Evolutionary conservation across 2,797 vertebrate species (phyloP), one percentile per base, ranked within the genome.

Genomic region (Cyclopterus lumpus): DNA sequence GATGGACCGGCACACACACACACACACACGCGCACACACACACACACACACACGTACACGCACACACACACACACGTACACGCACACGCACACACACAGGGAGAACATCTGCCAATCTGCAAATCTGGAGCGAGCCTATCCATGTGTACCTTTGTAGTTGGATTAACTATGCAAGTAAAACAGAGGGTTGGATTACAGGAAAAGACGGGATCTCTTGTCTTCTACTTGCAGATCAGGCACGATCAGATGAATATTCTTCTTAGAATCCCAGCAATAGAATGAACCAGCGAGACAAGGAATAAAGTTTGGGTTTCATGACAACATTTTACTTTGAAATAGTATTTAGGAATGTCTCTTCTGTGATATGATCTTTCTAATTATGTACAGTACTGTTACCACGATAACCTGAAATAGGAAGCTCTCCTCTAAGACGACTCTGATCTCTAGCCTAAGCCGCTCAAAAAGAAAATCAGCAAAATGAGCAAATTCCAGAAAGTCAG

Each of bases 81-180:
- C 30, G 24, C 1, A 54, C 38, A 77, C 34, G 49, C 58, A 51
- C 53, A 76, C 55, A 71, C 24, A 36, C 63, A 71, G 40, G 65
- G 49, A 54, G 70, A 87, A 84, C 85, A 91, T 84, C 84, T 84
- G 84, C 71, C 58, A 81, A 77, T 73, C 73, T 80, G 68, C 63
- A 89, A 83, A 89, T 86, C 75, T 85, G 65, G 67, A 82, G 79
- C 77, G 77, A 72, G 67, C 54, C 40, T 10, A 68, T 75, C 78
- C 80, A 85, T 86, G 87, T 78, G 81, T 75, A 84, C 74, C 65
- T 44, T 51, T 36, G 61, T 71, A 70, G 79, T 32, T 81, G 81
- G 88, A 88, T 91, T 88, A 90, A 81, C 48, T 60, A 74, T 75
- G 70, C 59, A 77, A 85, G 74, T 80, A 65, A 87, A 81, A 87